These are phyloP conservation scores for Cacatua alba DNA, from an alignment of 2,113 vertebrate species.

Conservation along the genomic window DNA sequence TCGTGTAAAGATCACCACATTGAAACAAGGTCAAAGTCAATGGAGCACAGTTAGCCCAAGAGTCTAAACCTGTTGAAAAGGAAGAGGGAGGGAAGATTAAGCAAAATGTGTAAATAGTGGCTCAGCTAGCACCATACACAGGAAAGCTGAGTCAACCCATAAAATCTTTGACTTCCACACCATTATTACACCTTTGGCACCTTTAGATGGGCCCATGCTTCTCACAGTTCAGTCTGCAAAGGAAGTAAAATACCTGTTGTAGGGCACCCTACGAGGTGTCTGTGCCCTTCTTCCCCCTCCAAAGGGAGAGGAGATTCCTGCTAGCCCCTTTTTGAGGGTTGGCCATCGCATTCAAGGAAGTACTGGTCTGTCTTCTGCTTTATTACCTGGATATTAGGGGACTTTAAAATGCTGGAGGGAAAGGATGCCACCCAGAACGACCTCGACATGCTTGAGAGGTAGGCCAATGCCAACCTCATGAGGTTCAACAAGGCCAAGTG, in stretches of 20 bases:
- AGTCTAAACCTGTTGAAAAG: background rate
- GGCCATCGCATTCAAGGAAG: background rate
- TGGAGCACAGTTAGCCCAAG: background rate
- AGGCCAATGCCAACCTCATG: background rate
- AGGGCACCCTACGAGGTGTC: background rate
- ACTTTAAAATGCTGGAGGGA: background rate
- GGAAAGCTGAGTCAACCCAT: background rate
- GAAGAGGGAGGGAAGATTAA: background rate
- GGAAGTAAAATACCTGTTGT: accelerated
- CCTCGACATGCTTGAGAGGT: background rate
- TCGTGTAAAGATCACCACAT: background rate
- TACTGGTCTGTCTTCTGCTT: background rate
- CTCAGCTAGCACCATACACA: background rate
- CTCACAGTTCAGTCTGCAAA: background rate
- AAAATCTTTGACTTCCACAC: background rate
- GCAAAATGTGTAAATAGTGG: background rate
- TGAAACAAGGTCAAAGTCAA: background rate
- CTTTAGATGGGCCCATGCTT: background rate
- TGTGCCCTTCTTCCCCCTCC: background rate
- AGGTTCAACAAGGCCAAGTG: background rate
- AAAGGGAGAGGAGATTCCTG: background rate
- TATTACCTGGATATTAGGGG: background rate
- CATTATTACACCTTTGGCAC: accelerated
- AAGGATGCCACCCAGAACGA: background rate
- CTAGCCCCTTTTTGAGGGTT: background rate